phyloP scores from a whole-genome alignment of 2,888 invertebrate species.

The Hirtodrosophila histrioides region DNA sequence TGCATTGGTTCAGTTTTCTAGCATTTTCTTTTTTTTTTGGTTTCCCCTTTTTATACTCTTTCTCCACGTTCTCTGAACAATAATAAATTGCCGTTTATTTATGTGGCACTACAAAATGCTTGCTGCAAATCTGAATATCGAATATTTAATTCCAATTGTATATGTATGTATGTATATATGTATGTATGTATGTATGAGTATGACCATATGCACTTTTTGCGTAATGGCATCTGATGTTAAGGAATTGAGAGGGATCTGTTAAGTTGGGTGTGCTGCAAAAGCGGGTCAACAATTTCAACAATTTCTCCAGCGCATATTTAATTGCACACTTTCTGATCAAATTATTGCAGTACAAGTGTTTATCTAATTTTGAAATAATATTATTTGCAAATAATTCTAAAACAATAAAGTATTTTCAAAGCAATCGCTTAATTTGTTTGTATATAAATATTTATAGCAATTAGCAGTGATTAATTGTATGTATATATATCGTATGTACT shows the following conservation, averaged over 20 bases:
- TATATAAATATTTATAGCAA: too few species aligned
- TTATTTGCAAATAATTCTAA: too few species aligned
- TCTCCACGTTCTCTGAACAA: constrained; percentile 30
- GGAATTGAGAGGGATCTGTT: constrained; percentile 21
- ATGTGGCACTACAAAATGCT: constrained; percentile 63
- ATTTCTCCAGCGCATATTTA: background rate
- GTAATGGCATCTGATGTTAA: constrained; percentile 9
- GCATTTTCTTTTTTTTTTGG: constrained; percentile 3
- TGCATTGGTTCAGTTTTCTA: constrained; percentile 17
- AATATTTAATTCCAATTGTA: constrained; percentile 17
- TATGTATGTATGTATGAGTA: constrained; percentile 11
- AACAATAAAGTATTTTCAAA: too few species aligned
- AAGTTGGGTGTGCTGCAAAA: constrained; percentile 5
- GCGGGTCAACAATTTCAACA: constrained; percentile 7
- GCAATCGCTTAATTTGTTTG: too few species aligned
- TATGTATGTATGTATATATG: constrained; percentile 13
- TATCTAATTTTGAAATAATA: too few species aligned
- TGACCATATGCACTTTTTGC: constrained; percentile 1
- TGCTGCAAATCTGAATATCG: constrained; percentile 34
- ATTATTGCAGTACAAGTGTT: too few species aligned
- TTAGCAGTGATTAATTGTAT: too few species aligned
- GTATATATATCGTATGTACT: too few species aligned
- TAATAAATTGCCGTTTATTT: constrained; percentile 69
- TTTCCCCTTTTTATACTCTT: background rate
- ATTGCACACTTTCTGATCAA: too few species aligned